Base-by-base conservation (phyloP, 2,113 vertebrate genomes). In the Anas platyrhynchos region DNA sequence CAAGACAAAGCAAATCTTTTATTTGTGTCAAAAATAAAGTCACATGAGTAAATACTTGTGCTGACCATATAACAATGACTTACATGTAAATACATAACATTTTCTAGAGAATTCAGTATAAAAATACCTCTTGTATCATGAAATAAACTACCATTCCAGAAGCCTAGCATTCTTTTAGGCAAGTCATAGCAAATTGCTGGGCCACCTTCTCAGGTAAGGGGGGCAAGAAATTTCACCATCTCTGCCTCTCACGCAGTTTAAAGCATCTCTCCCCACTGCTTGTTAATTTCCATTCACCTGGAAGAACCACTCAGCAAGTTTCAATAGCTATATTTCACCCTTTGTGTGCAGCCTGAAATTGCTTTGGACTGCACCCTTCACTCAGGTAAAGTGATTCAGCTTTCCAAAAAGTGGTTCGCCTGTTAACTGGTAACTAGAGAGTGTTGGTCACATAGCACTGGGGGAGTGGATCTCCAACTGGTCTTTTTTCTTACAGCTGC, bases 401-500 rank as follows among this genome's bases (percentile, higher is more conserved):
- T 84, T 89, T 67, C 61, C 22, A 82, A 74, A 91, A 74, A 56
- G 80, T 34, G 23, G 11, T 81, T 91, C 7, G 81, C 48, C 36
- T 71, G 66, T 43, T 96, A 91, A 59, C n/a, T 31, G 4, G 6
- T 76, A 78, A 59, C 41, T 38, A 38, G 43, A 31, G 27, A 43
- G 3, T 32, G 41, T 20, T 31, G 52, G 34, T n/a, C 48, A 18
- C 46, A 38, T 16, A 75, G 26, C 27, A 71, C 43, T 38, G 32
- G 71, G n/a, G 66, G 48, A 91, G 73, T 52, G 61, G 31, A 63
- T 46, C 2, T 48, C 71, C 88, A 59, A 82, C 56, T 92, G 43
- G 67, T 83, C 22, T 62, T 92, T 92, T 58, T 36, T 88, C 66
- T 88, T 93, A 90, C 65, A 74, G 61, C 22, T 81, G 34, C 86